phyloP scores from a whole-genome alignment of 2,113 vertebrate genomes.

The Lutjanus erythropterus region DNA sequence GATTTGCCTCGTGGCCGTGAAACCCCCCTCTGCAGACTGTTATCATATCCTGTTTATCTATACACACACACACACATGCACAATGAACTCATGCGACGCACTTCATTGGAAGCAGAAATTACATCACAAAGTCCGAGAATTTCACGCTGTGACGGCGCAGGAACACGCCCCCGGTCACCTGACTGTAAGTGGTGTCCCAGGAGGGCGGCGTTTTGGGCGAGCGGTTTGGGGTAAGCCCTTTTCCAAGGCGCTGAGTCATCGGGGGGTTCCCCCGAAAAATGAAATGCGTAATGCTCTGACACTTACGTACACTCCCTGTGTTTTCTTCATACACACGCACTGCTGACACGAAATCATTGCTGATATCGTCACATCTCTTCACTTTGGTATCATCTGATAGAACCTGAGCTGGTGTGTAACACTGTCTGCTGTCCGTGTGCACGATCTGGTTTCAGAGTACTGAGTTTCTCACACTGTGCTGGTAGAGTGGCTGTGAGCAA shows the following conservation, averaged over 20 bases:
- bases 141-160: constrained; percentile 45
- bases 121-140: constrained; percentile 56
- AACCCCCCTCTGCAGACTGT: constrained; percentile 28
- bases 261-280: constrained; percentile 63
- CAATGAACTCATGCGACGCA: background rate
- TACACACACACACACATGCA: background rate
- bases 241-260: constrained; percentile 66
- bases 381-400: constrained; percentile 31
- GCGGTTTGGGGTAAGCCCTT: constrained; percentile 74
- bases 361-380: constrained; percentile 19
- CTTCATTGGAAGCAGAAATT: constrained; percentile 33
- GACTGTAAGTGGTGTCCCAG: constrained; percentile 67
- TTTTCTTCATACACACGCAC: background rate
- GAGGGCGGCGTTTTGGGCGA: constrained; percentile 37
- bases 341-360: background rate
- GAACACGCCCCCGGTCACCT: constrained; percentile 75
- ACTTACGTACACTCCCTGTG: background rate
- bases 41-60: constrained; percentile 66
- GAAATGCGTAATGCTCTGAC: background rate
- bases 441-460: constrained; percentile 52
- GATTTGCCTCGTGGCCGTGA: constrained; percentile 26
- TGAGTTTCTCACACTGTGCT: constrained; percentile 52
- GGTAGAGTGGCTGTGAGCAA: constrained; percentile 51
- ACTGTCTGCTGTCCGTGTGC: constrained; percentile 17
- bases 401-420: constrained; percentile 50